Evolutionary conservation across 2,797 vertebrate species (phyloP).

Genomic region (Tapirus indicus): DNA sequence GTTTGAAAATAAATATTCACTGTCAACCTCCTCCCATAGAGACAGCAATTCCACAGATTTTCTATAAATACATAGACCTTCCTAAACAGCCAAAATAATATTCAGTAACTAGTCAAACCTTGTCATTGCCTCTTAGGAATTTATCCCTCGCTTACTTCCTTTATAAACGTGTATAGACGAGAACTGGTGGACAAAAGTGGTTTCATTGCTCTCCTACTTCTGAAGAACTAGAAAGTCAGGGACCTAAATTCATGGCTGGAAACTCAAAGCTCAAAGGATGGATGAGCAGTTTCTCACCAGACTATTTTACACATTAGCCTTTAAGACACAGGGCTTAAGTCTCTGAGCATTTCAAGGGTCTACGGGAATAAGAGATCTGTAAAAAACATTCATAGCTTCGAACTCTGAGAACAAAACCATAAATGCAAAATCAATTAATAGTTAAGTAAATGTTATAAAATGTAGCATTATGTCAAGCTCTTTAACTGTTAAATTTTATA

Average conservation of each 20-base stretch:
- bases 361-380: background rate
- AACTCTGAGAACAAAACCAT: background rate
- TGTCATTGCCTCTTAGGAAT: background rate
- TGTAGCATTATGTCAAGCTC: fast-evolving
- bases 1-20: slow-evolving; percentile 87
- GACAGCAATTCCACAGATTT: slow-evolving; percentile 76
- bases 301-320: background rate
- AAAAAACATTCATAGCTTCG: background rate
- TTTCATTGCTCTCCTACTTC: background rate
- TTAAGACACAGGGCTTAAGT: background rate
- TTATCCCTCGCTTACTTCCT: background rate
- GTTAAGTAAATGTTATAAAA: background rate
- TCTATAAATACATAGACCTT: slow-evolving; percentile 74
- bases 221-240: background rate
- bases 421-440: background rate
- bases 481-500: background rate
- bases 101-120: slow-evolving; percentile 37
- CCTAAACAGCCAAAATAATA: slow-evolving; percentile 56
- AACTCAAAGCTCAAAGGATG: too few relatives aligned
- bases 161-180: fast-evolving
- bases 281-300: background rate
- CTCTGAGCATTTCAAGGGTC: background rate
- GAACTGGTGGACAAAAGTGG: fast-evolving
- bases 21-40: slow-evolving; percentile 84
- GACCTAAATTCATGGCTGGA: background rate